Base-by-base conservation (phyloP, 2,888 invertebrate species). In the Drosophila recens region DNA sequence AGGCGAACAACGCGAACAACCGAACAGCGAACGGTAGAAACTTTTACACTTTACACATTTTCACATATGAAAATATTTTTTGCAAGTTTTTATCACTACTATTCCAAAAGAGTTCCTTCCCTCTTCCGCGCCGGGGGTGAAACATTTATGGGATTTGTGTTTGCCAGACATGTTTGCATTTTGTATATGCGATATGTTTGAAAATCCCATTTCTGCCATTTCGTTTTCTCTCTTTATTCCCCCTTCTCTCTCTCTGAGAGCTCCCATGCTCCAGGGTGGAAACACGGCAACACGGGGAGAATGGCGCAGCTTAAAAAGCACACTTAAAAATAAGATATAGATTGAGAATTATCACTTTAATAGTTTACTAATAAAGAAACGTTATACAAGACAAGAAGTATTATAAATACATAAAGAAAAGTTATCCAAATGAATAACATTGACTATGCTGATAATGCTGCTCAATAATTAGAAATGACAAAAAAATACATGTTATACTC, bases 111-210 rank as follows among this genome's bases (percentile, higher is more conserved):
- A 40, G 66, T 65, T 38, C 8, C 69, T 59, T 43, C 46, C 30
- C 27, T 17, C 33, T 0, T 15, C 45, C 17, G 17, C 33, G 15
- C 17, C 17, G 51, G 33, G 11, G 43, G 45, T 10, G 77, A 81
- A 89, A 89, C 90, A 90, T 89, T 90, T 90, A 90, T 90, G 87
- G 89, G 90, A 89, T 89, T 90, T 90, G 89, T 80, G 90, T 90
- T 90, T 90, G 84, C 82, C 88, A 85, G 85, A 88, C 86, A 88
- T 85, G 85, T 85, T 85, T 85, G 86, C 88, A 85, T 85, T 85
- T 87, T 88, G 86, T 86, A 81, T 81, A 88, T 88, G 81, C 83
- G 85, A 85, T 86, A 85, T 86, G 88, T 88, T 85, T 85, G 86
- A 77, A 84, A 85, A 85, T 88, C 83, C 83, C 75, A 72, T 85